Conservation (phyloP, 2,888 invertebrate genomes). For the Mythimna impura region DNA sequence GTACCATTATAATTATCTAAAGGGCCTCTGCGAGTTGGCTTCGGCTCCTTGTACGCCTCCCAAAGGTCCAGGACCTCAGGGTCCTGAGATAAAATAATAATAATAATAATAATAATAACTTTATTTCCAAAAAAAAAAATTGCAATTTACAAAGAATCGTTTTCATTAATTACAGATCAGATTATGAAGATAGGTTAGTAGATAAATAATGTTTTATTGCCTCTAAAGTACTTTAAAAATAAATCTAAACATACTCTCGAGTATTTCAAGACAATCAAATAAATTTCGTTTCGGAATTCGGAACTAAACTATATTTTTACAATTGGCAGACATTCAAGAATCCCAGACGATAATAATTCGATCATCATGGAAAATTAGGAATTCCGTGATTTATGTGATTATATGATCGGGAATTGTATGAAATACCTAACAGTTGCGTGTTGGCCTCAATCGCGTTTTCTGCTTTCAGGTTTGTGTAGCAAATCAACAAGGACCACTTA, state of each 20-base stretch:
- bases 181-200: neutral
- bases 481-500: too few relatives aligned
- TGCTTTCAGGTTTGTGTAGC: too few relatives aligned
- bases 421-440: neutral
- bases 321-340: slow-evolving; percentile 47
- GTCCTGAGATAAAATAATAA: too few relatives aligned
- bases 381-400: slow-evolving; percentile 26
- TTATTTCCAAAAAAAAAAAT: too few relatives aligned
- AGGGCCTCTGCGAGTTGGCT: too few relatives aligned
- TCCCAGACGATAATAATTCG: slow-evolving; percentile 21
- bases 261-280: slow-evolving; percentile 2
- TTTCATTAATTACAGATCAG: too few relatives aligned
- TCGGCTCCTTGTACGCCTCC: too few relatives aligned
- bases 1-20: too few relatives aligned
- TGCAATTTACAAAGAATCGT: too few relatives aligned
- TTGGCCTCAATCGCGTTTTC: too few relatives aligned
- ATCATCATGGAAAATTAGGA: slow-evolving; percentile 13
- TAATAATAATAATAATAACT: too few relatives aligned
- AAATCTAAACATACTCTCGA: neutral
- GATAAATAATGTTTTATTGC: neutral
- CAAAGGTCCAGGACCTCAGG: too few relatives aligned
- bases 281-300: slow-evolving; percentile 13
- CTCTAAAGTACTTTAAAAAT: neutral
- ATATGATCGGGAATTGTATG: neutral
- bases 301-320: slow-evolving; percentile 27